These are phyloP conservation scores for Calyptommatus sinebrachiatus DNA, from an alignment of 2,113 vertebrate genomes.

Conservation along the genomic window DNA sequence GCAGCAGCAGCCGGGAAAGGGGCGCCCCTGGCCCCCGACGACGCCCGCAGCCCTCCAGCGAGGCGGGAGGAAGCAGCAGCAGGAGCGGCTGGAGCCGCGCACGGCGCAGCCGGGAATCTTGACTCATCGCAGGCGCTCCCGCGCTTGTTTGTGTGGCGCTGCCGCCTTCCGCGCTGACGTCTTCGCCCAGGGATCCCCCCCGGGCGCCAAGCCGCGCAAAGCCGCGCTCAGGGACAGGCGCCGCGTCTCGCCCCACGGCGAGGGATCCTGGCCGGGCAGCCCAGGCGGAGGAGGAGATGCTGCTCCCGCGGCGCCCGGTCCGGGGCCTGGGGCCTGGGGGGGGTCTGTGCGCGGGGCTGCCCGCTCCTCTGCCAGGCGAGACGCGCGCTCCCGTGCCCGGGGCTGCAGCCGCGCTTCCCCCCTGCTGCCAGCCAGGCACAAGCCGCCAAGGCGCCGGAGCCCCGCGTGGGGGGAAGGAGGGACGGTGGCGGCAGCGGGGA, in stretches of 20 bases:
- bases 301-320: too few species aligned
- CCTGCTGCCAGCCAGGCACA: conserved; percentile 58
- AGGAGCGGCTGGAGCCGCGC: background rate
- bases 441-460: conserved; percentile 38
- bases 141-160: conserved; percentile 43
- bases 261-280: too few species aligned
- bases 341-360: conserved; percentile 4
- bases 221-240: too few species aligned
- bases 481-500: conserved; percentile 29
- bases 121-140: conserved; percentile 9
- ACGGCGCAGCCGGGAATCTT: conserved; percentile 13
- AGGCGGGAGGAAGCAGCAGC: fast-evolving
- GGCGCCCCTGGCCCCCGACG: too few species aligned
- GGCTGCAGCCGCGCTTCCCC: conserved; percentile 35
- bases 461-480: conserved; percentile 42
- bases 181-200: too few species aligned
- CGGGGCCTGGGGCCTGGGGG: too few species aligned
- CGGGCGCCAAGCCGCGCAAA: too few species aligned
- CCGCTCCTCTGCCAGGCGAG: background rate
- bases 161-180: conserved; percentile 58
- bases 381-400: background rate
- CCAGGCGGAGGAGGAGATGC: too few species aligned
- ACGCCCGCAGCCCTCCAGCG: background rate
- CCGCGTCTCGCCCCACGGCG: too few species aligned
- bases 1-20: too few species aligned